Base-by-base conservation (phyloP, 2,888 invertebrate species). In the Perdita meconis region DNA sequence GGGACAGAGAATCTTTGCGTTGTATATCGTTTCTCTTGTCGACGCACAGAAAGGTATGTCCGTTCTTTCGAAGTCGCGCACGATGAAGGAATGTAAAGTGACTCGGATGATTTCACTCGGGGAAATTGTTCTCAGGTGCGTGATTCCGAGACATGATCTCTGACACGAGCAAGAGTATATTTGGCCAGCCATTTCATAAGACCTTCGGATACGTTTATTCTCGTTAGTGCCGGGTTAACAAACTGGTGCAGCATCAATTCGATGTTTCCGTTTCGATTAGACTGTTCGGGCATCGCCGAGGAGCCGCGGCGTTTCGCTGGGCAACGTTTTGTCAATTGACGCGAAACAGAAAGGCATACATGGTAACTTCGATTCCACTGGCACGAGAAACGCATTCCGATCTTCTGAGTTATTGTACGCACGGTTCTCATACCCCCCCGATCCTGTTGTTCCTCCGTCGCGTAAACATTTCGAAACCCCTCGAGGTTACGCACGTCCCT, bases 331-430 rank as follows among this genome's bases (percentile, higher is more conserved):
- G 16, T 44, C 44, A 8, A 64, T 44, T 53, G 1, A 30, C 59
- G 47, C 60, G 50, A 72, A 59, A 61, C 42, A 40, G 47, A 65
- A 76, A 60, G 30, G 61, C 30, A 60, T 47, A n/a, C 16, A 50
- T 56, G 42, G 16, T 56, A 82, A 78, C 78, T 77, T n/a, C 78
- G 56, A 64, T 72, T 75, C 42, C 65, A 79, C 69, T 82, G 78
- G 80, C 84, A 80, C 79, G 60, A 6, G 70, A 66, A 82, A 72
- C 72, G 78, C 86, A 87, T 87, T 87, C 85, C 87, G 63, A 84
- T 87, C 87, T 64, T 56, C 83, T 78, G 85, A 81, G 73, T 87
- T n/a, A 53, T 77, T 73, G 60, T 77, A 60, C 59, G 44, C 61
- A 36, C 36, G 42, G 64, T 56, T 77, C 72, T 82, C 61, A 69